phyloP scores from a whole-genome alignment of 2,797 vertebrate genomes.

The Cryptoblepharus egeriae region DNA sequence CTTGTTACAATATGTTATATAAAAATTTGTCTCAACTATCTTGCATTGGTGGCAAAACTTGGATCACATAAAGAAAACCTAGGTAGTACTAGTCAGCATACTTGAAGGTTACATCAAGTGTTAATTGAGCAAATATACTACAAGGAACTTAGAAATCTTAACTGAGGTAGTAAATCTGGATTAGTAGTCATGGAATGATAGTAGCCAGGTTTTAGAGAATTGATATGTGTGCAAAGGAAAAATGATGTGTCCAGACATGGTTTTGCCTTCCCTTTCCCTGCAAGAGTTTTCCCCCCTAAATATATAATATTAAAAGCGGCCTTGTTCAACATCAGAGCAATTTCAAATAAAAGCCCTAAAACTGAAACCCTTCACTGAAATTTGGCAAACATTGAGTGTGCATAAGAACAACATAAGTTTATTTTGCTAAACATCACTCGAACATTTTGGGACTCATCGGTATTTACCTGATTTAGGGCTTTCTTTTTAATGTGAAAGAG shows the following conservation, averaged over 20 bases:
- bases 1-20: neutral
- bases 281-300: neutral
- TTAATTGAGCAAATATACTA: slow-evolving; percentile 10
- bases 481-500: neutral
- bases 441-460: neutral
- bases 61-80: neutral
- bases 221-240: neutral
- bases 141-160: neutral
- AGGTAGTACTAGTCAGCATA: neutral
- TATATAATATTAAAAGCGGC: neutral
- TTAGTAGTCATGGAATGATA: neutral
- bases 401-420: neutral
- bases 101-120: neutral
- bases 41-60: neutral
- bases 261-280: neutral
- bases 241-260: neutral
- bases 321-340: neutral
- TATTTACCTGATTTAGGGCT: neutral
- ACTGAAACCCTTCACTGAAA: neutral
- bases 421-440: neutral
- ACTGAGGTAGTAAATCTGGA: neutral
- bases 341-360: neutral
- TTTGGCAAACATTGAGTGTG: no score
- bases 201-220: neutral
- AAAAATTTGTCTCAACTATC: neutral